Percentiles rank a stretch among this genome's conserved stretches.
Conservation (phyloP, 2,113 vertebrate genomes). For the Xenopus laevis region DNA sequence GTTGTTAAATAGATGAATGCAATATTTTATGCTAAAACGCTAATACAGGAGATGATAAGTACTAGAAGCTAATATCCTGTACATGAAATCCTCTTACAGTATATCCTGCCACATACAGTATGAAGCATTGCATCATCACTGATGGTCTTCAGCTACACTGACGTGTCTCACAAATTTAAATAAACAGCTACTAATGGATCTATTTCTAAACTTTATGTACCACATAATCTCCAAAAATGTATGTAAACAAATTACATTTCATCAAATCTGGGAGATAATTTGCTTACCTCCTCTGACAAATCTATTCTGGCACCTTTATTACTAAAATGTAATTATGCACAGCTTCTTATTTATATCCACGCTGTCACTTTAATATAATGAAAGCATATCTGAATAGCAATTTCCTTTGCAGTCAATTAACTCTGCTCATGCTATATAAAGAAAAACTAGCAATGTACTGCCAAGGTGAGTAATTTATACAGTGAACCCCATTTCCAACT, state of each 20-base stretch:
- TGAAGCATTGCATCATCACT: too few relatives aligned
- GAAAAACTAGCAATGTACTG: neutral
- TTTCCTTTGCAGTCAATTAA: constrained; percentile 29
- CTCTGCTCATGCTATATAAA: neutral
- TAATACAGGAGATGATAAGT: too few relatives aligned
- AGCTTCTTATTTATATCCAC: constrained; percentile 47
- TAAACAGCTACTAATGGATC: neutral
- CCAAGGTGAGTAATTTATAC: neutral
- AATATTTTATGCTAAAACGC: too few relatives aligned
- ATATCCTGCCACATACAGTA: too few relatives aligned
- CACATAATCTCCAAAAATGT: neutral
- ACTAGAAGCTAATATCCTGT: too few relatives aligned
- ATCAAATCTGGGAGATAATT: neutral
- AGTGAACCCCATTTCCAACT: neutral
- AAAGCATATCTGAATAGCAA: constrained; percentile 18
- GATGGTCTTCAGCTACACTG: too few relatives aligned
- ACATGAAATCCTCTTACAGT: too few relatives aligned
- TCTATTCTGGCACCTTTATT: neutral
- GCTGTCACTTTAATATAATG: constrained; percentile 51
- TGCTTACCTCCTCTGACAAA: constrained; percentile 48
- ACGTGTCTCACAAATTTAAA: neutral
- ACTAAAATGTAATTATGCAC: neutral
- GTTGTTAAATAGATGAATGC: too few relatives aligned
- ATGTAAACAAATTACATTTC: neutral
- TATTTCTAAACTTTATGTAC: neutral